A percentile compares a stretch with the other conserved stretches of the same genome.
phyloP scores from a whole-genome alignment of 2,113 vertebrate genomes.

The Oreochromis aureus region DNA sequence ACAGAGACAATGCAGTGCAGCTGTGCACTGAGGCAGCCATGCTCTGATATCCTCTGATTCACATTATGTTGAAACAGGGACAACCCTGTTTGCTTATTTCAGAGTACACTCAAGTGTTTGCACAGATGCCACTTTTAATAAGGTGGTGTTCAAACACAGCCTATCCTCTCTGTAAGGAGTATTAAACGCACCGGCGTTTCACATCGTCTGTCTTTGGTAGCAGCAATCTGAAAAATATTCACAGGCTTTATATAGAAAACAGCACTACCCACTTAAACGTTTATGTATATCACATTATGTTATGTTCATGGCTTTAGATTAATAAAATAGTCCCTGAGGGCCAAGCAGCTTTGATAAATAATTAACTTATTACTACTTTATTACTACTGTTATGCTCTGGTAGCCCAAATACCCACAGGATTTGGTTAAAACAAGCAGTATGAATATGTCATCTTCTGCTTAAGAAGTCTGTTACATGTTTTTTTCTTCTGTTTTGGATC shows the following conservation, averaged over 20 bases:
- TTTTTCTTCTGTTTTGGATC: neutral
- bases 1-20: neutral
- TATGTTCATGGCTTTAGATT: neutral
- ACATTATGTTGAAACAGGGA: neutral
- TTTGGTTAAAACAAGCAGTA: neutral
- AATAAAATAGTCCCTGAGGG: neutral
- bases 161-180: neutral
- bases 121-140: neutral
- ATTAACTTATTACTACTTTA: neutral
- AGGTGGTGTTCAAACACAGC: neutral
- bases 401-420: neutral
- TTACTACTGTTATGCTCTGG: neutral
- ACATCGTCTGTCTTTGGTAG: neutral
- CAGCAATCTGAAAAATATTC: neutral
- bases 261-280: neutral
- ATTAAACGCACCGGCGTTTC: neutral
- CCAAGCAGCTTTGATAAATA: neutral
- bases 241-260: neutral
- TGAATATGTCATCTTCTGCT: neutral
- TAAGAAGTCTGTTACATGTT: neutral
- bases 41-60: neutral
- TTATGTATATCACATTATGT: neutral
- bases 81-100: neutral
- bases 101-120: neutral
- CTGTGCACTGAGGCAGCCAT: neutral